Evolutionary conservation across 2,113 vertebrate species (phyloP).

Genomic region (western clawed frog (Xenopus tropicalis)): UCB_Xtro_10.0 CM004451.2:53457001-53457500

Average conservation of each 20-base stretch:
- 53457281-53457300: too few species aligned
- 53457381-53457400: too few species aligned
- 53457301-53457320: too few species aligned
- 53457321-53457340: too few species aligned
- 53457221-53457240: slow-evolving; percentile 10
- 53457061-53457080: slow-evolving; percentile 32
- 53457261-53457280: too few species aligned
- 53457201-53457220: slow-evolving; percentile 20
- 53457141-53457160: slow-evolving; percentile 39
- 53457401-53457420: too few species aligned
- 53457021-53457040: slow-evolving; percentile 40
- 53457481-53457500: too few species aligned
- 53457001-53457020: slow-evolving; percentile 21
- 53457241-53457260: background rate
- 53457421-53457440: too few species aligned
- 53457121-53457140: slow-evolving; percentile 38
- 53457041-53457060: slow-evolving; percentile 39
- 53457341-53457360: too few species aligned
- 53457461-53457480: too few species aligned
- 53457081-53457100: slow-evolving; percentile 28
- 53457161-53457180: slow-evolving; percentile 40
- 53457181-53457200: slow-evolving; percentile 20
- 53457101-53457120: slow-evolving; percentile 26
- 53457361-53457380: too few species aligned
- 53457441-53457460: too few species aligned